Evolutionary conservation across 2,797 vertebrate species (phyloP).

Genomic region (Catamblyrhynchus diadema): DNA sequence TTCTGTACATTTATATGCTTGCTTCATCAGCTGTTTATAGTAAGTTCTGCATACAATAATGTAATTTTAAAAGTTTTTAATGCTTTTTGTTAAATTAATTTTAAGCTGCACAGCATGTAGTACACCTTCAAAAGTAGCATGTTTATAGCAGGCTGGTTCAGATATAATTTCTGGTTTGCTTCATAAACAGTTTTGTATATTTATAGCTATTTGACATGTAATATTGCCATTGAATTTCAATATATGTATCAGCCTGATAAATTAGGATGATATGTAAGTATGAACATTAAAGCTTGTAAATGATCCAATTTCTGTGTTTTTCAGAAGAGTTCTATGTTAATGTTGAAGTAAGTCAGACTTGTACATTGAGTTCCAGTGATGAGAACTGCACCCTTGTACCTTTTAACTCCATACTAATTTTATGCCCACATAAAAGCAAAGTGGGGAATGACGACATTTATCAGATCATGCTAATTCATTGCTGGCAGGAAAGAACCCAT

Average conservation of each 20-base stretch:
- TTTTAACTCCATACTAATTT: background rate
- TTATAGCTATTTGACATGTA: background rate
- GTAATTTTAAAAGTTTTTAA: background rate
- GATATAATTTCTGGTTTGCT: background rate
- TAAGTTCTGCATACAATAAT: background rate
- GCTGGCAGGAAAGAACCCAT: background rate
- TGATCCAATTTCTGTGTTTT: background rate
- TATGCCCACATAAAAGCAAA: background rate
- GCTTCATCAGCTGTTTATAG: background rate
- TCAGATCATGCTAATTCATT: background rate
- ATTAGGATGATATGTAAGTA: background rate
- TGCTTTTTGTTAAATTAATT: background rate
- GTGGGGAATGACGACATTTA: fast-evolving
- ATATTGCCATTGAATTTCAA: background rate
- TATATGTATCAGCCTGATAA: background rate
- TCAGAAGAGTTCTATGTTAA: background rate
- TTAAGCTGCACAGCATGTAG: background rate
- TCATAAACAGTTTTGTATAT: background rate
- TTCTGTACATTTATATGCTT: background rate
- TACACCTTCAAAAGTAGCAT: background rate
- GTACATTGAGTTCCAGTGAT: background rate
- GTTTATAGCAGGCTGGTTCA: background rate
- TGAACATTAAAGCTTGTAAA: constrained; percentile 27
- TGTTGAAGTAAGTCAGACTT: background rate
- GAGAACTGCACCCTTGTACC: background rate